Evolutionary conservation across 1,140 invertebrate species (phyloP).

Genomic region (Zeugodacus cucurbitae): DNA sequence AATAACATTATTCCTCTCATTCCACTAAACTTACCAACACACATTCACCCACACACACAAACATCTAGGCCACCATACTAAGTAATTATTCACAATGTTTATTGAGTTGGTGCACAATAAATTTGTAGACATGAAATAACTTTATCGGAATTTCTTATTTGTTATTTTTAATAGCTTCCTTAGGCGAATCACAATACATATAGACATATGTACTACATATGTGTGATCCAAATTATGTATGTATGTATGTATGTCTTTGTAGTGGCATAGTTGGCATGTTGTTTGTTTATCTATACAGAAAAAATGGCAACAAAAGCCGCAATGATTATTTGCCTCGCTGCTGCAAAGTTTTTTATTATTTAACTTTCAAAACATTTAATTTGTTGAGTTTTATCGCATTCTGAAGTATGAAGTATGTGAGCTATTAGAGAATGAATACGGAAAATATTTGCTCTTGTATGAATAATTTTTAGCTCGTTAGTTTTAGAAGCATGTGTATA

Average conservation of each 20-base stretch:
- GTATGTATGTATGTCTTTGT: neutral
- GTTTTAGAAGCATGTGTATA: no score
- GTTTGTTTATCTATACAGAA: neutral
- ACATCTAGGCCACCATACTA: no score
- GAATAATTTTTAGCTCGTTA: neutral
- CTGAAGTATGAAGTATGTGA: no score
- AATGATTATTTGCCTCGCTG: neutral
- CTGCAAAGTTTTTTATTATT: neutral
- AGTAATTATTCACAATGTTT: constrained; percentile 8
- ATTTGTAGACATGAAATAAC: constrained; percentile 1
- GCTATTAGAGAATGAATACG: neutral
- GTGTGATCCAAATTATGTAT: neutral
- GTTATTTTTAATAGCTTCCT: neutral
- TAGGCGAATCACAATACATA: neutral
- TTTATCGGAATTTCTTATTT: neutral
- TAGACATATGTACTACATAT: neutral
- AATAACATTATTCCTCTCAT: neutral
- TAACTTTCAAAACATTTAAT: neutral
- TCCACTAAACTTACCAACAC: neutral
- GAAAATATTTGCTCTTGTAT: neutral
- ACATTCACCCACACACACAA: neutral
- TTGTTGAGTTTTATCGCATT: neutral
- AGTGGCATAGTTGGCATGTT: neutral
- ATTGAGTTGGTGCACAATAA: neutral
- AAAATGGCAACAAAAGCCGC: neutral